These are phyloP conservation scores for Spheniscus mendiculus DNA, from an alignment of 2,113 vertebrate genomes.

Conservation along the genomic window DNA sequence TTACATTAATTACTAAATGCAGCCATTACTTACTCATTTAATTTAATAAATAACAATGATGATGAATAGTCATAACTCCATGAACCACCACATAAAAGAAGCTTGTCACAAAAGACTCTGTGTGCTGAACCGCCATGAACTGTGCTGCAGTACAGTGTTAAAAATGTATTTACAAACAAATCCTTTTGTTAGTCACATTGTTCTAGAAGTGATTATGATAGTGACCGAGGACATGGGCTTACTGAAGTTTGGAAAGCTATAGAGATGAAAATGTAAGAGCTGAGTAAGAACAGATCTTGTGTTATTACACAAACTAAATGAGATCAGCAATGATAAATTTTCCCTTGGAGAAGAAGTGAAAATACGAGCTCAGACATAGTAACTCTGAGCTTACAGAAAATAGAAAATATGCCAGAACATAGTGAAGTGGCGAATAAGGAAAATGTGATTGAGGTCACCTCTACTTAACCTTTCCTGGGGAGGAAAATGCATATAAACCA, in stretches of 20 bases:
- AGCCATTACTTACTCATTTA: background rate
- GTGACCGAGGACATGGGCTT: background rate
- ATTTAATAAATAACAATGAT: background rate
- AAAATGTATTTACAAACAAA: background rate
- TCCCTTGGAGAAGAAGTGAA: background rate
- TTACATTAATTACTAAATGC: background rate
- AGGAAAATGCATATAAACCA: background rate
- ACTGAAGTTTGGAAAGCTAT: background rate
- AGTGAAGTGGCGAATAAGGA: background rate
- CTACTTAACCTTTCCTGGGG: background rate
- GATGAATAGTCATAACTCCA: background rate
- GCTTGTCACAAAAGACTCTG: accelerated
- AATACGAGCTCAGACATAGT: background rate
- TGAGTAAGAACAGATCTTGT: background rate
- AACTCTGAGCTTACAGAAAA: background rate
- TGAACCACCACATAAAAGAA: accelerated
- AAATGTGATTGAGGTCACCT: conserved; percentile 14
- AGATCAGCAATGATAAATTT: background rate
- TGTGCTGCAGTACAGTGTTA: background rate
- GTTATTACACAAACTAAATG: background rate
- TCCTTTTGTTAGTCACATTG: accelerated
- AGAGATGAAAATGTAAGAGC: background rate
- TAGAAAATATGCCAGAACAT: background rate
- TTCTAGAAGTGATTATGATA: background rate
- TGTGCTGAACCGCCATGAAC: background rate